phyloP scores from a whole-genome alignment of 2,113 vertebrate genomes.

The Oncorhynchus gorbuscha region DNA sequence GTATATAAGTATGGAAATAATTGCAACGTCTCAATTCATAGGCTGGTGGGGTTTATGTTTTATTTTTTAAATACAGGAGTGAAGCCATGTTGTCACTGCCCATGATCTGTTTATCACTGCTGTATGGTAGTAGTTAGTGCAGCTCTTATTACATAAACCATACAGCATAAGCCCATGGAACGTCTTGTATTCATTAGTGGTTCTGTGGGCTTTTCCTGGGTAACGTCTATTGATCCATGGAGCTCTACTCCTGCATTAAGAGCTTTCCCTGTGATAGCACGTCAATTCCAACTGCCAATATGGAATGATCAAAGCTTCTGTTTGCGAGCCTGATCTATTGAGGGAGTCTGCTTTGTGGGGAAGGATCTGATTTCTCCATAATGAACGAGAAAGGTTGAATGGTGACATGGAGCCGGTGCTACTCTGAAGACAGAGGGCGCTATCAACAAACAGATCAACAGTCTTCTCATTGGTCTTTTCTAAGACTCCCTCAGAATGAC shows the following conservation, averaged over 20 bases:
- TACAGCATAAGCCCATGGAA: slow-evolving; percentile 14
- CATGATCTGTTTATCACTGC: neutral
- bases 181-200: slow-evolving; percentile 75
- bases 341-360: slow-evolving; percentile 4
- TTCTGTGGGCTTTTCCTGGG: slow-evolving; percentile 64
- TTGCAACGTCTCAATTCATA: no score
- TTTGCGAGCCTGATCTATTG: slow-evolving; percentile 29
- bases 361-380: slow-evolving; percentile 27
- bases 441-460: slow-evolving; percentile 28
- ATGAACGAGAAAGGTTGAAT: neutral
- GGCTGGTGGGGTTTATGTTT: no score
- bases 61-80: no score
- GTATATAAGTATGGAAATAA: no score
- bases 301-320: slow-evolving; percentile 31
- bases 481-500: neutral
- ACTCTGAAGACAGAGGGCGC: slow-evolving; percentile 68
- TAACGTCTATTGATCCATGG: slow-evolving; percentile 71
- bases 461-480: neutral
- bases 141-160: neutral
- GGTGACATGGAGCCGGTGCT: slow-evolving; percentile 1
- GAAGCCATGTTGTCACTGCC: no score
- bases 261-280: slow-evolving; percentile 51
- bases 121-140: no score
- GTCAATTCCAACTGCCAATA: slow-evolving; percentile 56
- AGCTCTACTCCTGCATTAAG: slow-evolving; percentile 54